Evolutionary conservation across 2,888 invertebrate genomes (phyloP), one percentile per base, ranked within the genome.

Genomic region (Galerucella calmariensis): DNA sequence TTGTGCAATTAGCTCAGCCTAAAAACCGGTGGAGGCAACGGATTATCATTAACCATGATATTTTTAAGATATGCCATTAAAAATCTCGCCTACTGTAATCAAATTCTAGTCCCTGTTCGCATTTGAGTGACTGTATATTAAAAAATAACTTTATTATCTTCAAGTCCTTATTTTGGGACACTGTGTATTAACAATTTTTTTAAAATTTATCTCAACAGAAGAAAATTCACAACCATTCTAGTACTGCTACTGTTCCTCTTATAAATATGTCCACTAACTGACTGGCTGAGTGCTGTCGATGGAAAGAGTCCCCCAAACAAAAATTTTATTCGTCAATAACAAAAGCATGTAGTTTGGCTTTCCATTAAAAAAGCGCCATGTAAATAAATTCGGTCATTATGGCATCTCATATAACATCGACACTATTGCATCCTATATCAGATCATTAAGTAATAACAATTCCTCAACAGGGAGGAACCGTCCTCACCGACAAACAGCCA

Each of bases 391-490:
- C 75, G 71, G 71, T 73, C 71, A 74, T 77, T 56, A 72, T 74
- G 70, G 76, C 78, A 75, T 74, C 67, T 68, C 66, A 77, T 73
- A 61, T 76, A 74, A 76, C 76, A 74, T 69, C 72, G 48, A 61
- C 70, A 73, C 70, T 67, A 73, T 78, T 75, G 78, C 80, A 80
- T 71, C 74, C 77, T 73, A 69, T 20, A 20, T 48, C 51, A 75
- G 67, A 75, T 74, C 79, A 77, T 77, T 79, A 41, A 41, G 35
- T 41, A 79, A 79, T 75, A 77, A 68, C 72, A 72, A 76, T 82
- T 79, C 74, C 81, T 83, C 78, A 79, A 83, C 84, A 87, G 87
- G 86, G 86, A 85, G 72, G 84, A 84, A 78, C 80, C 85, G 76
- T 82, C 85, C 69, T 81, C 85, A 62, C 83, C 84, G 70, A 79